A percentile compares a stretch with the other conserved stretches of the same genome.
Conservation (phyloP, 2,113 vertebrate genomes). For the Atlantisia rogersi region DNA sequence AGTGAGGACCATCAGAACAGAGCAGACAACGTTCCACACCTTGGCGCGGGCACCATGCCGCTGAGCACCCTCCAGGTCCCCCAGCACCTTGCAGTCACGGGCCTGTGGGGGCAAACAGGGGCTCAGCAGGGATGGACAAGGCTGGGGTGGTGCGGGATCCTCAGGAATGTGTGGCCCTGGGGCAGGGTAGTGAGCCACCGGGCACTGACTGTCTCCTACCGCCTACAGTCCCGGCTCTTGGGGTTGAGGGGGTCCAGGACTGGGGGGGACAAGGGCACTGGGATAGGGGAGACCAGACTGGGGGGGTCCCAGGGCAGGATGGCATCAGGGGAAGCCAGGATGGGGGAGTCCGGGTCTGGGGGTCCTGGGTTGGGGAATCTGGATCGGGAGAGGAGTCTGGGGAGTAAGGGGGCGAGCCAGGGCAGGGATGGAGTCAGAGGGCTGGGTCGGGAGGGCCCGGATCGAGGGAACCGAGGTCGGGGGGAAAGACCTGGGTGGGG, state of each 20-base stretch:
- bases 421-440: background rate
- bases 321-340: too few species aligned
- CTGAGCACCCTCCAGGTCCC: slow-evolving; percentile 22
- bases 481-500: too few species aligned
- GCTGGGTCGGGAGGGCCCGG: too few species aligned
- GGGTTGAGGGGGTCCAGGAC: too few species aligned
- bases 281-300: too few species aligned
- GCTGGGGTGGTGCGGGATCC: background rate
- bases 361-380: background rate
- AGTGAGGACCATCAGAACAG: rapidly evolving
- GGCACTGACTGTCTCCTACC: rapidly evolving
- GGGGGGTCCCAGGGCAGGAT: background rate
- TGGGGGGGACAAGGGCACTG: too few species aligned
- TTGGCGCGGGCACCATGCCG: background rate
- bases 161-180: rapidly evolving
- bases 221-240: rapidly evolving
- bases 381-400: background rate
- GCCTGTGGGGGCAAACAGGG: background rate
- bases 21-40: background rate
- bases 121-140: background rate
- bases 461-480: too few species aligned
- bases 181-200: background rate
- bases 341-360: background rate
- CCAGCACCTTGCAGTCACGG: slow-evolving; percentile 11
- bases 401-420: too few species aligned